Evolutionary conservation across 2,888 invertebrate species (phyloP), one percentile per base, ranked within the genome.

Genomic region (Drosophila anomelani): DNA sequence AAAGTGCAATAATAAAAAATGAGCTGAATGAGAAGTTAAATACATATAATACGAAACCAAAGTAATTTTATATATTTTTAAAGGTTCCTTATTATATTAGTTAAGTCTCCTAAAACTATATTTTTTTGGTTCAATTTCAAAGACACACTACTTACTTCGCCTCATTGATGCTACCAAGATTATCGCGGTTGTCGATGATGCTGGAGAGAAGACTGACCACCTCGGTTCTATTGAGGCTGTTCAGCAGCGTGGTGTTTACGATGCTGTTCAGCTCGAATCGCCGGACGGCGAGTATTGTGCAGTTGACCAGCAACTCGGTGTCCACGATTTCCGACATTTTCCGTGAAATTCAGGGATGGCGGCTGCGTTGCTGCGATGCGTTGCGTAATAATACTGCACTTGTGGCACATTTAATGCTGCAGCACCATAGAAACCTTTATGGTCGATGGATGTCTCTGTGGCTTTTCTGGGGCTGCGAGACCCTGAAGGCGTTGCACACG

Each of bases 321-420:
- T 92, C 91, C 67, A 92, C 90, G 75, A 85, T 85, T 76, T 92
- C 92, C 64, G 92, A 90, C 92, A 92, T 92, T 76, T 79, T 85
- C 20, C 59, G 10, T 5, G n/a, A 20, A 47, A 56, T 54, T 34
- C 54, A 15, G 15, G 13, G 20, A 20, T 36, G 51, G 51, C 20
- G 34, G 20, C 15, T 36, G 23, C n/a, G 20, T 26, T 39, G 20
- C 15, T 36, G 23, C n/a, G 20, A 34, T 39, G 43, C 34, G 63
- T 76, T 79, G 59, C 75, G 76, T 77, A 83, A 79, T 73, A 57
- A 46, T 56, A n/a, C 41, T 20, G 49, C 44, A 75, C 71, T 84
- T 72, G 68, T 75, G 63, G 62, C 62, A 58, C 75, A 68, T 57
- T 68, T 75, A 75, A 63, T 68, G 36, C 41, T 32, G 41, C 60